Evolutionary conservation across 2,797 vertebrate species (phyloP).

Genomic region (Enteromius fasciolatus): DNA sequence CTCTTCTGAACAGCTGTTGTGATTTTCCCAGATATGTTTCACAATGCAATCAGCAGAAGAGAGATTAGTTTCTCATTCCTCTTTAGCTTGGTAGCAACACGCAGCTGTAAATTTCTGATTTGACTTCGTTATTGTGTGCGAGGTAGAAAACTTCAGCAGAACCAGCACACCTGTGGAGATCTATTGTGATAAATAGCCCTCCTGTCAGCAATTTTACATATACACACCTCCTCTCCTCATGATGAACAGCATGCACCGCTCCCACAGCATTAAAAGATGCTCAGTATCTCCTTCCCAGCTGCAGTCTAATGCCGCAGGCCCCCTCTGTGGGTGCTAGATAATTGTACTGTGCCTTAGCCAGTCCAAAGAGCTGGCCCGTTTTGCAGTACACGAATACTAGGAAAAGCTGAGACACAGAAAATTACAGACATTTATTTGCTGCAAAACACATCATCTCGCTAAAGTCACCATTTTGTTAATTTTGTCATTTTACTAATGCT

Average conservation of each 20-base stretch:
- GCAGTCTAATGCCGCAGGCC: slow-evolving; percentile 28
- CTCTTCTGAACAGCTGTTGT: slow-evolving; percentile 8
- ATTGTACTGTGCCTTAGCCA: slow-evolving; percentile 23
- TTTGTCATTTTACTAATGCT: neutral
- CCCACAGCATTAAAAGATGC: neutral
- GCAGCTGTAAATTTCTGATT: slow-evolving; percentile 31
- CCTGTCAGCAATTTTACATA: slow-evolving; percentile 18
- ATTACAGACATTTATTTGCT: slow-evolving; percentile 29
- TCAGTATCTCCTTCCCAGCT: slow-evolving; percentile 29
- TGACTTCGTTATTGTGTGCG: slow-evolving; percentile 5
- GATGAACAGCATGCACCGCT: neutral
- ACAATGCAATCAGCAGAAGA: slow-evolving; percentile 6
- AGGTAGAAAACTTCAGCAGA: slow-evolving; percentile 12
- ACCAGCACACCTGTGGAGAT: slow-evolving; percentile 35
- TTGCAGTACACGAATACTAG: neutral
- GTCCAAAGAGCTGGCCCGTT: neutral
- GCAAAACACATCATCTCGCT: slow-evolving; percentile 1
- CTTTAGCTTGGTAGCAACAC: neutral
- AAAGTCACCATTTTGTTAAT: neutral
- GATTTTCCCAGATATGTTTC: slow-evolving; percentile 11
- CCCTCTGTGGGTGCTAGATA: slow-evolving; percentile 29
- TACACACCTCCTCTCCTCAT: slow-evolving; percentile 9
- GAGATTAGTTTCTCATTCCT: slow-evolving; percentile 13
- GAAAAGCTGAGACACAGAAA: slow-evolving; percentile 17
- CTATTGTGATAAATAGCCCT: slow-evolving; percentile 38